Evolutionary conservation across 1,140 invertebrate species (phyloP), one percentile per base, ranked within the genome.

Genomic region (Penaeus indicus): DNA sequence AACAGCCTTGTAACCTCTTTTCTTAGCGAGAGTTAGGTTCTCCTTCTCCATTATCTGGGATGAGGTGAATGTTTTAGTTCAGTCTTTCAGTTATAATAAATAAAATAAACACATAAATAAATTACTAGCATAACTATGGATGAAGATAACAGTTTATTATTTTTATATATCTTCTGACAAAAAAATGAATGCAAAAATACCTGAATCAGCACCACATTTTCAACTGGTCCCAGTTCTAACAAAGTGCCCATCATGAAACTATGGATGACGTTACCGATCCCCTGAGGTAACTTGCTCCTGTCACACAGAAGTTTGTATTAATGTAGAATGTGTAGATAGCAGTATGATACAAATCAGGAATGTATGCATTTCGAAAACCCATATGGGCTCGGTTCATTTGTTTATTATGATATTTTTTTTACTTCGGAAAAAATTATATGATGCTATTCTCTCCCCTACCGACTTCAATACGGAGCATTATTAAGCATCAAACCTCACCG

Each of bases 221-320:
- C 86, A 13, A 64, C 81, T 54, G 86, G 86, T 27, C 72, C 81
- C 10, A 84, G 69, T n/a, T 69, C n/a, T 16, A 84, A 0, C 11
- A 88, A n/a, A 4, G 86, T 88, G 0, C 86, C 86, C 86, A 84
- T 84, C 60, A 88, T 75, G 61, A 88, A 88, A 82, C 38, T 67
- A 16, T 88, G 86, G 4, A 84, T 2, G 22, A 88, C 81, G 13
- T 21, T 75, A 22, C 80, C 80, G 25, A 47, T 11, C 0, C 38
- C 86, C 62, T 88, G 22, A 8, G 86, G 86, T 64, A 88, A 42
- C 21, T 72, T 42, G 42, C 21, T 21, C 27, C 86, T 88, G 21
- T 54, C 11, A 54, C 11, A 54, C 10, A 54, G 16, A 54, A 54
- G 38, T 11, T 13, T 2, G 10, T 16, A 16, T 54, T 54, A 54